Conservation (phyloP, 2,888 invertebrate species). For the Mallateleia sp. region DNA sequence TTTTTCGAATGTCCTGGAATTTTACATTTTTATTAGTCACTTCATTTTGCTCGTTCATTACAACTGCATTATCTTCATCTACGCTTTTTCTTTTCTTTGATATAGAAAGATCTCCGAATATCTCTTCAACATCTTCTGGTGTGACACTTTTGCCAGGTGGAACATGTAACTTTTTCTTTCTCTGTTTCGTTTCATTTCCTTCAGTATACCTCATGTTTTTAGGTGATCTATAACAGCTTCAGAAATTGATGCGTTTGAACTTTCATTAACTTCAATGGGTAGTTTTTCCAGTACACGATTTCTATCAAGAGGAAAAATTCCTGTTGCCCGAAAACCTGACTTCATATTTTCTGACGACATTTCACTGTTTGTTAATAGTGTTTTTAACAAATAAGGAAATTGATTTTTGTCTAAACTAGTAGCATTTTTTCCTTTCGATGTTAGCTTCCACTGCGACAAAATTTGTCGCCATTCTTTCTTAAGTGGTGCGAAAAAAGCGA, state of each 20-base stretch:
- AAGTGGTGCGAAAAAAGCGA: slow-evolving; percentile 80
- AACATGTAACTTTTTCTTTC: neutral
- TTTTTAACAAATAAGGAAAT: neutral
- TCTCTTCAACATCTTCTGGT: slow-evolving; percentile 20
- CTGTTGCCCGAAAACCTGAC: slow-evolving; percentile 21
- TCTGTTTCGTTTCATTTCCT: neutral
- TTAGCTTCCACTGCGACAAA: slow-evolving; percentile 81
- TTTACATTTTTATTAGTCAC: neutral
- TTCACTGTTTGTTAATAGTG: neutral
- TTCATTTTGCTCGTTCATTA: too few relatives aligned
- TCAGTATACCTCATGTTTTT: neutral
- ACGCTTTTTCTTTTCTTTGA: neutral
- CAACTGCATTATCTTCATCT: neutral
- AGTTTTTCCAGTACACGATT: slow-evolving; percentile 4
- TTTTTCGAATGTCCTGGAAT: neutral
- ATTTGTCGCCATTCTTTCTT: slow-evolving; percentile 81
- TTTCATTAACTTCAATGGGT: neutral
- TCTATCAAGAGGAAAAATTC: slow-evolving; percentile 18
- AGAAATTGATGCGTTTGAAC: neutral
- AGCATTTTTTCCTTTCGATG: too few relatives aligned
- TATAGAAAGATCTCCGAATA: too few relatives aligned
- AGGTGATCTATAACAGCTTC: neutral
- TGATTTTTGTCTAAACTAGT: neutral
- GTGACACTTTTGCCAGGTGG: slow-evolving; percentile 17
- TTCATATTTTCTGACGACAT: slow-evolving; percentile 14